A percentile compares a stretch with the other conserved stretches of the same genome.
Conservation (phyloP, 1,140 invertebrate species). For the Antheraea mylitta region DNA sequence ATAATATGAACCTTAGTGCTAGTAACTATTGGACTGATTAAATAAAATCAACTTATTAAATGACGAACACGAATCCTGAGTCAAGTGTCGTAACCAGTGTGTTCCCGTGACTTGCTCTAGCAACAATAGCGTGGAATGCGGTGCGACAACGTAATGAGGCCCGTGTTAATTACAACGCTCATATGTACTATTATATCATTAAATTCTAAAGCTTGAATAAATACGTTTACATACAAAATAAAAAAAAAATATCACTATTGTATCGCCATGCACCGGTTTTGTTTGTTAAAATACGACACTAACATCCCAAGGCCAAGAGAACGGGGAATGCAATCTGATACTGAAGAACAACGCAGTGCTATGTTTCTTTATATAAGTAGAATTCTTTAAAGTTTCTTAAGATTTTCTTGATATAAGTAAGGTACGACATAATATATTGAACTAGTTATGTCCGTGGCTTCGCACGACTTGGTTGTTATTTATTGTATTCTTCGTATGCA, state of each 20-base stretch:
- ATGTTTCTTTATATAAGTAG: too few species aligned
- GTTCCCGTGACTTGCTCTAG: not conserved
- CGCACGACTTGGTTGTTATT: too few species aligned
- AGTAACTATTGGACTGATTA: too few species aligned
- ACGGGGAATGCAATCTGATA: conserved; percentile 6
- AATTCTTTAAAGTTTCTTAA: too few species aligned
- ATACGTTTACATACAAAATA: not conserved
- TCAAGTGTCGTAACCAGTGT: not conserved
- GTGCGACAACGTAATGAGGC: conserved; percentile 7
- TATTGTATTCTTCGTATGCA: too few species aligned
- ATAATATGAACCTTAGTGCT: too few species aligned
- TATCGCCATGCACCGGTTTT: conserved; percentile 1
- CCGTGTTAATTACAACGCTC: not conserved
- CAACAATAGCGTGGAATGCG: conserved; percentile 11
- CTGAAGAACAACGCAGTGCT: not conserved
- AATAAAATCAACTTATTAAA: not conserved
- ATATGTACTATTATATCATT: not conserved
- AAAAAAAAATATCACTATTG: not conserved
- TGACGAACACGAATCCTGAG: not conserved
- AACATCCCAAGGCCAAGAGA: conserved; percentile 11
- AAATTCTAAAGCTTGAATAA: not conserved
- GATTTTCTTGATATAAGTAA: too few species aligned
- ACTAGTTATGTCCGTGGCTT: too few species aligned
- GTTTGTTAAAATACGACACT: conserved; percentile 8
- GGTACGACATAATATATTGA: too few species aligned